Evolutionary conservation across 2,888 invertebrate genomes (phyloP).

Genomic region (Pammene fasciana): DNA sequence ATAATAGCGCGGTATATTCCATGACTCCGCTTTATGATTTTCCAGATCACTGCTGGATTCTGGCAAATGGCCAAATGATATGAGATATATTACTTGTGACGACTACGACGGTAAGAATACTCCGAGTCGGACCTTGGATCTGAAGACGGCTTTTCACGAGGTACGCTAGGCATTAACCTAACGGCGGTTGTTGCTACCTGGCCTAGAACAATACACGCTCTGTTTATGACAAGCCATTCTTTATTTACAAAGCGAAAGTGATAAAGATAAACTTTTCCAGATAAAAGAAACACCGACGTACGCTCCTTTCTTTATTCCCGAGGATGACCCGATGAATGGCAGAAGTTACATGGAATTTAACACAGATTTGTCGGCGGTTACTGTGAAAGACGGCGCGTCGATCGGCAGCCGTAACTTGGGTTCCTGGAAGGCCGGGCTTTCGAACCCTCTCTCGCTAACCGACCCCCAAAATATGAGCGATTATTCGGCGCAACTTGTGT

Average conservation of each 20-base stretch:
- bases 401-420: slow-evolving; percentile 88
- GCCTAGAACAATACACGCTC: slow-evolving; percentile 40
- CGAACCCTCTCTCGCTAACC: slow-evolving; percentile 85
- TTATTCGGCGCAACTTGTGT: slow-evolving; percentile 92
- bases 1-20: slow-evolving; percentile 74
- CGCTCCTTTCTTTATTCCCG: slow-evolving; percentile 85
- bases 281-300: slow-evolving; percentile 87
- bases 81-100: slow-evolving; percentile 90
- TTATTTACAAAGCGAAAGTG: slow-evolving; percentile 31
- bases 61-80: slow-evolving; percentile 89
- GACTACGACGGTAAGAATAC: slow-evolving; percentile 90
- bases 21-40: slow-evolving; percentile 71
- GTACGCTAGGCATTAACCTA: slow-evolving; percentile 62
- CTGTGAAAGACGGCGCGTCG: slow-evolving; percentile 88
- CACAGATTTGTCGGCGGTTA: slow-evolving; percentile 87
- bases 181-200: slow-evolving; percentile 34
- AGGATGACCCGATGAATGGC: slow-evolving; percentile 86
- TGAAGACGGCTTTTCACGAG: slow-evolving; percentile 87
- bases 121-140: slow-evolving; percentile 88
- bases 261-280: slow-evolving; percentile 57
- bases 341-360: slow-evolving; percentile 89
- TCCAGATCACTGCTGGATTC: slow-evolving; percentile 87
- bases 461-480: slow-evolving; percentile 87
- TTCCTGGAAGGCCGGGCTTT: slow-evolving; percentile 90
- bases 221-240: slow-evolving; percentile 28